Evolutionary conservation across 2,797 vertebrate genomes (phyloP).

Genomic region (Phaenicophaeus curvirostris): DNA sequence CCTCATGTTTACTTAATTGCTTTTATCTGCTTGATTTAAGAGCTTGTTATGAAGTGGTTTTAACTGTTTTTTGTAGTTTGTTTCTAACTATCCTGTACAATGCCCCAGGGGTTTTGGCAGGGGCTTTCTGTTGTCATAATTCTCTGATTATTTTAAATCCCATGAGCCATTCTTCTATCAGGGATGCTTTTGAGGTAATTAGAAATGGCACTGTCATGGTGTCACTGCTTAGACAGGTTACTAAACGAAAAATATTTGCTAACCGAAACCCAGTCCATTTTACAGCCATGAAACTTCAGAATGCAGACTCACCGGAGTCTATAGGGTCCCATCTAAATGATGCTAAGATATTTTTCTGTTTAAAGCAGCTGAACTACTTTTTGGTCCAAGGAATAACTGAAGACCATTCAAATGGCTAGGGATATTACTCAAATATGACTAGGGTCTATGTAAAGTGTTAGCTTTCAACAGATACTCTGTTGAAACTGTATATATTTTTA

Average conservation of each 20-base stretch:
- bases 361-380: not conserved
- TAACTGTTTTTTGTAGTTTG: conserved; percentile 21
- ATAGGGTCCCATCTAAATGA: not conserved
- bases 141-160: conserved; percentile 15
- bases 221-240: not conserved
- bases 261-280: not conserved
- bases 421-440: not conserved
- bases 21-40: conserved; percentile 58
- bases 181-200: not conserved
- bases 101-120: conserved; percentile 20
- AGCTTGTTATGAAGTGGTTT: conserved; percentile 16
- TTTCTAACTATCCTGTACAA: conserved; percentile 17
- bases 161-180: not conserved
- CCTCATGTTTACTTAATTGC: conserved; percentile 35
- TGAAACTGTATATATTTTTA: no score
- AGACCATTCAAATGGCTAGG: not conserved
- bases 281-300: not conserved
- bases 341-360: not conserved
- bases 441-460: not conserved
- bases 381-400: not conserved
- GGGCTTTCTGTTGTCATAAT: conserved; percentile 15
- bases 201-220: not conserved
- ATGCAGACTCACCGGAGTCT: not conserved
- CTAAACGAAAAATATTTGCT: not conserved
- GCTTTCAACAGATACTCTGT: not conserved